Percentiles rank a stretch among this genome's conserved stretches.
Conservation (phyloP, 2,888 invertebrate genomes). For the Dasypolia templi region DNA sequence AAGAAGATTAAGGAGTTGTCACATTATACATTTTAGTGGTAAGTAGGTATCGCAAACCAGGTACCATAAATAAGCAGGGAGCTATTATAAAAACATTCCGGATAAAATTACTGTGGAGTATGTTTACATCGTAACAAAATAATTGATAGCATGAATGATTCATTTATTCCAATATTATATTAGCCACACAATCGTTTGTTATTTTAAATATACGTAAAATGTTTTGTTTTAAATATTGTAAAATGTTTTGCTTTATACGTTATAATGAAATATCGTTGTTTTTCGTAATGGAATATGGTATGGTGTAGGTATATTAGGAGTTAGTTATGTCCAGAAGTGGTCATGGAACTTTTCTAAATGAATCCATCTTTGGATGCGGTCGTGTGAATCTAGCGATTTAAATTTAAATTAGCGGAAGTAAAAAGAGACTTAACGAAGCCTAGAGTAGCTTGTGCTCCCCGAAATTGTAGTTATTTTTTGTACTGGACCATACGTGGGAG, state of each 20-base stretch:
- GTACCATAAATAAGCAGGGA: slow-evolving; percentile 8
- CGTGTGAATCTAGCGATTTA: background rate
- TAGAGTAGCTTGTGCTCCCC: too few relatives aligned
- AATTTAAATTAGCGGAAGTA: too few relatives aligned
- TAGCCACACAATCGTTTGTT: slow-evolving; percentile 46
- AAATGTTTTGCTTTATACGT: too few relatives aligned
- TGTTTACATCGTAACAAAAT: slow-evolving; percentile 17
- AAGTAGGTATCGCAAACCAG: background rate
- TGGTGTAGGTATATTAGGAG: background rate
- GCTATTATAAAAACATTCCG: slow-evolving; percentile 4
- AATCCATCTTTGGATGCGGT: background rate
- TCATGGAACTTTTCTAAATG: background rate
- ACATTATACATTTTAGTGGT: background rate
- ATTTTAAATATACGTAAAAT: slow-evolving; percentile 32
- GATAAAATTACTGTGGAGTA: background rate
- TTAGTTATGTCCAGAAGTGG: background rate
- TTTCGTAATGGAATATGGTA: background rate
- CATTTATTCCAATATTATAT: slow-evolving; percentile 23
- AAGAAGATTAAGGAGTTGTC: too few relatives aligned
- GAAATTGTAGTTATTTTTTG: too few relatives aligned
- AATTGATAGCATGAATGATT: slow-evolving; percentile 18
- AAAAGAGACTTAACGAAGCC: too few relatives aligned
- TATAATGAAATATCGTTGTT: background rate
- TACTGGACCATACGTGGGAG: too few relatives aligned
- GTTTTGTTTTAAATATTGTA: slow-evolving; percentile 20